phyloP scores from a whole-genome alignment of 2,113 vertebrate species.

The Odontophorus gujanensis region DNA sequence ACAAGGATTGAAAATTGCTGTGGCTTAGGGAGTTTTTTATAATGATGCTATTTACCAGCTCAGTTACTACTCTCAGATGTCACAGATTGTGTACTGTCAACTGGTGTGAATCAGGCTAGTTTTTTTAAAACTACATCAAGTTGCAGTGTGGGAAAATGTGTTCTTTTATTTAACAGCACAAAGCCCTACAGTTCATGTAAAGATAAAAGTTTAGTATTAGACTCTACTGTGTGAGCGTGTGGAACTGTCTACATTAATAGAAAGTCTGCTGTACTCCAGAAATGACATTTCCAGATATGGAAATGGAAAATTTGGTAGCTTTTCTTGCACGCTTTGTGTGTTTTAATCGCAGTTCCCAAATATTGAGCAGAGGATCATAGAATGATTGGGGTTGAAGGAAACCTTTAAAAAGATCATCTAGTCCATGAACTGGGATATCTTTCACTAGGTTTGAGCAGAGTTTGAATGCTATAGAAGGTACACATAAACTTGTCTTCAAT shows the following conservation, averaged over 20 bases:
- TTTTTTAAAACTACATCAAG: conserved; percentile 7
- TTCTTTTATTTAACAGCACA: conserved; percentile 40
- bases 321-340: neutral
- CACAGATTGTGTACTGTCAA: conserved; percentile 4
- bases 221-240: neutral
- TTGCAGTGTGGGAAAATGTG: conserved; percentile 13
- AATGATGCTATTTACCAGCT: conserved; percentile 31
- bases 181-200: conserved; percentile 9
- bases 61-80: conserved; percentile 30
- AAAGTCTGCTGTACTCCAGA: neutral
- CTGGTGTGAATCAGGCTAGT: conserved; percentile 15
- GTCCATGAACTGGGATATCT: neutral
- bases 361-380: neutral
- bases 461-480: neutral
- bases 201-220: conserved; percentile 3
- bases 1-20: neutral
- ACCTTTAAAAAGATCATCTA: neutral
- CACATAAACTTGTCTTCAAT: neutral
- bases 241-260: neutral
- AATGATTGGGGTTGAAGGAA: neutral
- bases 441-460: neutral
- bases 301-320: neutral
- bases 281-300: conserved; percentile 24
- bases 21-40: neutral
- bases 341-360: neutral